phyloP scores from a whole-genome alignment of 2,797 vertebrate species.

The Crypturellus tataupa region DNA sequence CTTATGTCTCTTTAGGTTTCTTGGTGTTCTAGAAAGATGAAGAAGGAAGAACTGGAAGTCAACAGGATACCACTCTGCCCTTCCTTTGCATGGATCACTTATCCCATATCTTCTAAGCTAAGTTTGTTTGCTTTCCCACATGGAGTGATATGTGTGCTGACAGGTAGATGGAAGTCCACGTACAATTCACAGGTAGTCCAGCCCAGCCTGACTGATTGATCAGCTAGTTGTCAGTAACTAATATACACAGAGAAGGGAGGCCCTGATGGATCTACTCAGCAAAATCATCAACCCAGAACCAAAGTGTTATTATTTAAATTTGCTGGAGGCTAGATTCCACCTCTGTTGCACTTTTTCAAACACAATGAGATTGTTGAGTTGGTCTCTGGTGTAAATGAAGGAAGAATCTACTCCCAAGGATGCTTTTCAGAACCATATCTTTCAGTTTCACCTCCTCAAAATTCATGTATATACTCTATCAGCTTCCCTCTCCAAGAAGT shows the following conservation, averaged over 20 bases:
- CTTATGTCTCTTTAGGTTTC: not conserved
- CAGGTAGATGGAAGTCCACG: not conserved
- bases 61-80: conserved; percentile 48
- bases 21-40: not conserved
- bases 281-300: not conserved
- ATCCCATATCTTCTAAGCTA: not conserved
- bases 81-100: conserved; percentile 19
- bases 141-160: conserved; percentile 33
- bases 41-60: not conserved
- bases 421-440: conserved; percentile 25
- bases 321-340: fast-evolving
- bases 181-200: not conserved
- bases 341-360: not conserved
- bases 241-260: not conserved
- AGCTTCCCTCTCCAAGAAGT: not conserved
- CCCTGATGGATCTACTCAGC: conserved; percentile 34
- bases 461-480: not conserved
- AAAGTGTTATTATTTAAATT: not conserved
- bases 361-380: not conserved
- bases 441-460: not conserved
- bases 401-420: conserved; percentile 9
- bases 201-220: not conserved
- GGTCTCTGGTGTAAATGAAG: not conserved
- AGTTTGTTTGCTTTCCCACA: conserved; percentile 35
- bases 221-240: not conserved